Percentiles rank a stretch among this genome's conserved stretches.
phyloP scores from a whole-genome alignment of 2,888 invertebrate species.

The Euzophera pinguis region DNA sequence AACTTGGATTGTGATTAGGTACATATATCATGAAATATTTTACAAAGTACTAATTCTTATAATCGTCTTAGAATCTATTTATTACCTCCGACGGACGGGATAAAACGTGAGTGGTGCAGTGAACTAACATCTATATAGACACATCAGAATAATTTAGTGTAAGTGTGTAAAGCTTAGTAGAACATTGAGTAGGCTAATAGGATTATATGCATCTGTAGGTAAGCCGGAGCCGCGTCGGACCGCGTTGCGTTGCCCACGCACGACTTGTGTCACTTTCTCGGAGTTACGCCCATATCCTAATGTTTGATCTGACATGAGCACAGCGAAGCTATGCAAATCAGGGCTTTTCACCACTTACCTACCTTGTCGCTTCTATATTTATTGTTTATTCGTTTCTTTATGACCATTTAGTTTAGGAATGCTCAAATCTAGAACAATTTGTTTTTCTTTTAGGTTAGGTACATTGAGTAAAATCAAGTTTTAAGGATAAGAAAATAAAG shows the following conservation, averaged over 20 bases:
- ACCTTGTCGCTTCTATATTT: conserved; percentile 34
- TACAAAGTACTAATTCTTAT: not conserved
- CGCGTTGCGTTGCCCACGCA: conserved; percentile 56
- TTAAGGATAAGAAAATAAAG: not conserved
- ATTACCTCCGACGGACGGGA: not conserved
- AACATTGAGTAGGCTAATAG: conserved; percentile 49
- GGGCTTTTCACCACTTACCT: conserved; percentile 43
- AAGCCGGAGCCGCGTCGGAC: conserved; percentile 27
- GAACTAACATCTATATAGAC: not conserved
- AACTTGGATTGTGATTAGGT: too few relatives aligned
- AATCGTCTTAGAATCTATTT: conserved; percentile 2
- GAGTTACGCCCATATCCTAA: conserved; percentile 57
- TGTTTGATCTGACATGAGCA: conserved; percentile 56
- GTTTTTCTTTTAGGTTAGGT: too few relatives aligned
- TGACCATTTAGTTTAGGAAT: not conserved
- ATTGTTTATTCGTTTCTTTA: conserved; percentile 25
- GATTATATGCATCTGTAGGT: conserved; percentile 52
- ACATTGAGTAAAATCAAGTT: conserved; percentile 4
- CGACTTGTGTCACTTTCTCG: conserved; percentile 60
- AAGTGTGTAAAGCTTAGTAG: conserved; percentile 30
- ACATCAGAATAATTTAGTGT: conserved; percentile 40
- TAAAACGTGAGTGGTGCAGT: not conserved
- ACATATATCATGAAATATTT: not conserved
- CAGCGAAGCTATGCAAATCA: conserved; percentile 44
- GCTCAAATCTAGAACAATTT: not conserved